A percentile compares a stretch with the other conserved stretches of the same genome.
phyloP scores from a whole-genome alignment of 2,113 vertebrate species.

The Nestor notabilis region DNA sequence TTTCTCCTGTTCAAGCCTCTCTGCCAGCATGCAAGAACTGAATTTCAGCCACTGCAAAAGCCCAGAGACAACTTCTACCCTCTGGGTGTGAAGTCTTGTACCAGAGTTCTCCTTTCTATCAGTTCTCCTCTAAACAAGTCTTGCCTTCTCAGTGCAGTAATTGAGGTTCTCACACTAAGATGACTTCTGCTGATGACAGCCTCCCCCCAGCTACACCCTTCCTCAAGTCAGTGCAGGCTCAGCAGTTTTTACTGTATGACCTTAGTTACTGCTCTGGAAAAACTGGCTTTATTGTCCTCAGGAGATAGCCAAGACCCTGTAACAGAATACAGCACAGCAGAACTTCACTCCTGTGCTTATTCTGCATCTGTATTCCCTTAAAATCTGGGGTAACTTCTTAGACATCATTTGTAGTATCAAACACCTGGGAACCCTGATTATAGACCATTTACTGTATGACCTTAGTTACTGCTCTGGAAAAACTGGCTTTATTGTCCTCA shows the following conservation, averaged over 20 bases:
- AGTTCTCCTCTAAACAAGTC: neutral
- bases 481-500: neutral
- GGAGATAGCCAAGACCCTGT: neutral
- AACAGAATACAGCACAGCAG: neutral
- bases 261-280: neutral
- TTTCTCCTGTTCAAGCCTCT: neutral
- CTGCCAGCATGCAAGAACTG: neutral
- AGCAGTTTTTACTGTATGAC: neutral
- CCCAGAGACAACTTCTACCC: neutral
- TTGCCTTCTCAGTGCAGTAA: neutral
- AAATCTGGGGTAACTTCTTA: neutral
- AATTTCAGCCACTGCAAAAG: neutral
- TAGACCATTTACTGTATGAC: neutral
- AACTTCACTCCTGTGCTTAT: neutral
- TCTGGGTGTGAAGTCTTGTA: neutral
- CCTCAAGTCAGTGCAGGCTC: neutral
- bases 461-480: neutral
- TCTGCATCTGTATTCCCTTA: neutral
- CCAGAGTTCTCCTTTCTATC: neutral
- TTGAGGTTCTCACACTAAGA: neutral
- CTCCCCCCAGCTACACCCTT: neutral
- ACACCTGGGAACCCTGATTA: neutral
- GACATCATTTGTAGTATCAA: neutral
- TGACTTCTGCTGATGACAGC: neutral
- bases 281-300: neutral